Evolutionary conservation across 2,797 vertebrate genomes (phyloP), one percentile per base, ranked within the genome.

Genomic region (Tadarida brasiliensis): DNA sequence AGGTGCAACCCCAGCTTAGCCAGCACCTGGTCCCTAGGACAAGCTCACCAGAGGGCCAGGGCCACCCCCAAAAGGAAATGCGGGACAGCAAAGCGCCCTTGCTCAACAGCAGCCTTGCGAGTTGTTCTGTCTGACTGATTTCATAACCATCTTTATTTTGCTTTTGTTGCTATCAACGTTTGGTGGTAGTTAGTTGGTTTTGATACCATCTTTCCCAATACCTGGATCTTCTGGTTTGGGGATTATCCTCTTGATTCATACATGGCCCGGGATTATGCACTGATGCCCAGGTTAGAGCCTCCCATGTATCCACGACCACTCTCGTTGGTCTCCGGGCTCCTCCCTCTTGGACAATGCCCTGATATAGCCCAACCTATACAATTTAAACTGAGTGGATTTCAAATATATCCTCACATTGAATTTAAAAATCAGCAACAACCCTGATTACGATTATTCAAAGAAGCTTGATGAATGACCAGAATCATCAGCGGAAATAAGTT

Each of bases 401-500:
- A 70, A 94, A 68, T 63, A n/a, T 19, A 78, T n/a, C 15, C 24
- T 81, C 28, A 15, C 33, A 49, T 0, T 59, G 24, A 80, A 80
- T 70, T 85, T 28, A 39, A 87, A 96, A 87, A 47, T 49, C 22
- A 33, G 35, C 78, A 82, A 76, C 47, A 94, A 39, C 26, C 1
- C 5, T 83, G 17, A 67, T 59, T 71, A 83, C 61, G 12, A 91
- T 16, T n/a, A 91, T 77, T 39, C 44, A 87, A 96, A 89, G 16
- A 56, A 11, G 26, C 49, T 63, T 70, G 22, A 35, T 82, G n/a
- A 89, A 49, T 1, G 70, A 89, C 54, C 19, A 26, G 84, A 87
- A 49, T 44, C 44, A 71, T 51, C 59, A 47, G 26, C n/a, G n/a
- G 77, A 90, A 95, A 65, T 33, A 59, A 54, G 8, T 74, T 44